Conservation (phyloP, 23 tunicate genomes). For the Ciona savignyi region DNA sequence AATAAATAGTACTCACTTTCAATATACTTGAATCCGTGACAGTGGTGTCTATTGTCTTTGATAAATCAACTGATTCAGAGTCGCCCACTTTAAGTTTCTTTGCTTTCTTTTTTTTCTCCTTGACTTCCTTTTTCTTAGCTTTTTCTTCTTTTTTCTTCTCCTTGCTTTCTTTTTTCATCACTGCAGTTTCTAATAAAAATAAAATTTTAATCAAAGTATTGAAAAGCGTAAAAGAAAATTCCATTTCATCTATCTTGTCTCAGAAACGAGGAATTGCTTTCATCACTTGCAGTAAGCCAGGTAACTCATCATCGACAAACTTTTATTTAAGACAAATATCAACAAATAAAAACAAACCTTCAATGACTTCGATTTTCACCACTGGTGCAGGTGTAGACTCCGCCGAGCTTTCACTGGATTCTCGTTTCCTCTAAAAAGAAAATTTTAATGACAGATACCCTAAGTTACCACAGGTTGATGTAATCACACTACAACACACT, state of each 20-base stretch:
- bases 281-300: constrained; percentile 14
- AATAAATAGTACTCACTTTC: too few species aligned
- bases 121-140: constrained; percentile 27
- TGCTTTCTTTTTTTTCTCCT: constrained; percentile 5
- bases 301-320: constrained; percentile 12
- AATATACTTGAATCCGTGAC: too few species aligned
- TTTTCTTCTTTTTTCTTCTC: constrained; percentile 42
- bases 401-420: constrained; percentile 6
- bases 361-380: not conserved
- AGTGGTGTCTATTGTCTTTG: too few species aligned
- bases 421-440: not conserved
- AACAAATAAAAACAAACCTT: not conserved
- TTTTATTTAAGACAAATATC: not conserved
- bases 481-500: too few species aligned
- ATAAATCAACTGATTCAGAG: not conserved
- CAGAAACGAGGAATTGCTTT: constrained; percentile 75
- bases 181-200: constrained; percentile 3
- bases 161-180: constrained; percentile 28
- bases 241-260: constrained; percentile 6
- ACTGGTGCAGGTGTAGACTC: not conserved
- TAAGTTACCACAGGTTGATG: too few species aligned
- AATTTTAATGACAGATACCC: too few species aligned
- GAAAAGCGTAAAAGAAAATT: not conserved
- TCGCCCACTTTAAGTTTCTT: not conserved
- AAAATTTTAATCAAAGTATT: not conserved